A percentile compares a stretch with the other conserved stretches of the same genome.
Evolutionary conservation across 2,888 invertebrate species (phyloP).

Genomic region (Adelognathus sp.): DNA sequence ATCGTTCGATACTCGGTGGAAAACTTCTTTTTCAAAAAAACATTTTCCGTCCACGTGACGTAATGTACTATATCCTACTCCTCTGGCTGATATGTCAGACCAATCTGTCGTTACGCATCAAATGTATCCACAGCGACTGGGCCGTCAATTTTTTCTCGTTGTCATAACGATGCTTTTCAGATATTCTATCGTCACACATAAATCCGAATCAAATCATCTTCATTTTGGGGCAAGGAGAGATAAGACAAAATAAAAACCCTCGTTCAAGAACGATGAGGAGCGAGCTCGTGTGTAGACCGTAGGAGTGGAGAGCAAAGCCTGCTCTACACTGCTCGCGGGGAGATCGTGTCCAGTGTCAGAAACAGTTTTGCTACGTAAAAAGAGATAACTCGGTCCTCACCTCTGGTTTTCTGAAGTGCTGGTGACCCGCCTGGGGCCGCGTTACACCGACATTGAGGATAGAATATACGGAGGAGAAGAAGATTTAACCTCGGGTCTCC

Average conservation of each 20-base stretch:
- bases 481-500: conserved; percentile 51
- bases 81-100: no score
- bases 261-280: not conserved
- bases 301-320: conserved; percentile 37
- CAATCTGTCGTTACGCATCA: no score
- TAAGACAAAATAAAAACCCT: not conserved
- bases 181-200: no score
- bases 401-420: conserved; percentile 17
- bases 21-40: no score
- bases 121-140: no score
- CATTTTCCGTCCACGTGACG: no score
- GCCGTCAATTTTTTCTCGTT: no score
- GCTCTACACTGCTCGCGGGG: conserved; percentile 48
- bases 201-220: no score
- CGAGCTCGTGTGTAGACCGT: conserved; percentile 15
- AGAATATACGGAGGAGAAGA: conserved; percentile 46
- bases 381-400: conserved; percentile 46
- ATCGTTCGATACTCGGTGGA: no score
- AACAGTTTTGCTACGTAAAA: conserved; percentile 40
- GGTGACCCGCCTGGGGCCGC: conserved; percentile 38
- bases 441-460: conserved; percentile 35
- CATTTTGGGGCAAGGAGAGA: conserved; percentile 4
- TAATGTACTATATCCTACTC: no score
- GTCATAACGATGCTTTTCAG: no score
- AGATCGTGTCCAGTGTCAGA: conserved; percentile 57